Evolutionary conservation across 2,888 invertebrate species (phyloP).

Genomic region (Melangyna quadrimaculata): DNA sequence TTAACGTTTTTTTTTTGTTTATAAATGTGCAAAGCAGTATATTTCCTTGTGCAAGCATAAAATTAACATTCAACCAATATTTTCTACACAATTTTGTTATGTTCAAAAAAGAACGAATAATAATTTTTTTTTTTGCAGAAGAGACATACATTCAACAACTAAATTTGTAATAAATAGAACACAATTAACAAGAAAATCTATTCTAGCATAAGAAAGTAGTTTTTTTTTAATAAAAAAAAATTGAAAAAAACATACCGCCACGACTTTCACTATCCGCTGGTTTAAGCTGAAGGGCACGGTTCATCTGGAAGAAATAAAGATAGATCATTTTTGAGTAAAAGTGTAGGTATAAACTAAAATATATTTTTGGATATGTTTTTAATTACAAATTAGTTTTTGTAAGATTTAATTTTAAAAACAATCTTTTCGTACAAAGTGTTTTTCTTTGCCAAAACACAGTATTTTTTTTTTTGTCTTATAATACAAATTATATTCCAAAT

Average conservation of each 20-base stretch:
- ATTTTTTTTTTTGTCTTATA: not conserved
- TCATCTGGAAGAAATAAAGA: slow-evolving; percentile 92
- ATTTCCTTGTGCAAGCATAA: slow-evolving; percentile 62
- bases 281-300: slow-evolving; percentile 99
- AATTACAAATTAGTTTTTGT: no score
- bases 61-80: slow-evolving; percentile 53
- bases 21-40: slow-evolving; percentile 63
- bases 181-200: slow-evolving; percentile 35
- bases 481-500: not conserved
- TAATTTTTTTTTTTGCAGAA: slow-evolving; percentile 25
- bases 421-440: no score
- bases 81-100: slow-evolving; percentile 51
- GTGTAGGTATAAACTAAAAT: no score
- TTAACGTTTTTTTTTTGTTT: not conserved
- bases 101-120: slow-evolving; percentile 23
- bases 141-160: slow-evolving; percentile 54
- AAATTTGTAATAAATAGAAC: slow-evolving; percentile 29
- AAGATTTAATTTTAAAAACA: no score
- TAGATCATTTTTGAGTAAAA: not conserved
- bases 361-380: no score
- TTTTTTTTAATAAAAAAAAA: not conserved
- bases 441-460: not conserved
- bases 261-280: slow-evolving; percentile 99
- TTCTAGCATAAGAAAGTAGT: not conserved
- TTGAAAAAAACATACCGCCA: slow-evolving; percentile 88